Conservation (phyloP, 2,888 invertebrate species). For the Sinohyriopsis cumingii region DNA sequence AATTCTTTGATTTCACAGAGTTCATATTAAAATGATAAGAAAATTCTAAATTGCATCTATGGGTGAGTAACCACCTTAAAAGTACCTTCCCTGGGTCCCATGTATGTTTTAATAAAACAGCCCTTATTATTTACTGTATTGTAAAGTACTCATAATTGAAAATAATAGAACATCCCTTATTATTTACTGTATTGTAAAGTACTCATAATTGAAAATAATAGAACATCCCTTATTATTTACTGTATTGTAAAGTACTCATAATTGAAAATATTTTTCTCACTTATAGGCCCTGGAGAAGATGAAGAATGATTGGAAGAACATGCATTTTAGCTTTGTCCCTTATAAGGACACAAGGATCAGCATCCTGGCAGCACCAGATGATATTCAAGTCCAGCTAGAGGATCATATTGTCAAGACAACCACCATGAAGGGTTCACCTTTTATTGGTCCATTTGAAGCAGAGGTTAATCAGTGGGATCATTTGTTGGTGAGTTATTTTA, state of each 20-base stretch:
- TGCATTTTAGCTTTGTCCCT: conserved; percentile 66
- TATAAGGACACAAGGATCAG: conserved; percentile 68
- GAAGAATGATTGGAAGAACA: conserved; percentile 68
- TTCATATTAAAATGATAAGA: too few species aligned
- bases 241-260: neutral
- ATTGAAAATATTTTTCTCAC: neutral
- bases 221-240: neutral
- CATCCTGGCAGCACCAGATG: conserved; percentile 69
- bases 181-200: neutral
- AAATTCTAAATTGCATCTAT: too few species aligned
- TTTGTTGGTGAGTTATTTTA: conserved; percentile 54
- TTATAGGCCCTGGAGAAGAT: conserved; percentile 69
- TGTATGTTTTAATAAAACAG: too few species aligned
- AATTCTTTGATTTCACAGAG: too few species aligned
- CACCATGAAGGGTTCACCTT: conserved; percentile 71
- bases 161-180: too few species aligned
- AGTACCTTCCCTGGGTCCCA: too few species aligned
- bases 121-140: neutral
- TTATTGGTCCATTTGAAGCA: conserved; percentile 69
- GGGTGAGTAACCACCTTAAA: too few species aligned
- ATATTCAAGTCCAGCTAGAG: conserved; percentile 69
- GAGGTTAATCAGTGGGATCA: conserved; percentile 68
- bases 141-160: neutral
- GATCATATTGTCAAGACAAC: conserved; percentile 72
- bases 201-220: neutral